A percentile compares a stretch with the other conserved stretches of the same genome.
These are phyloP conservation scores for Agrilus mali DNA, from an alignment of 2,888 invertebrate species.

Conservation along the genomic window DNA sequence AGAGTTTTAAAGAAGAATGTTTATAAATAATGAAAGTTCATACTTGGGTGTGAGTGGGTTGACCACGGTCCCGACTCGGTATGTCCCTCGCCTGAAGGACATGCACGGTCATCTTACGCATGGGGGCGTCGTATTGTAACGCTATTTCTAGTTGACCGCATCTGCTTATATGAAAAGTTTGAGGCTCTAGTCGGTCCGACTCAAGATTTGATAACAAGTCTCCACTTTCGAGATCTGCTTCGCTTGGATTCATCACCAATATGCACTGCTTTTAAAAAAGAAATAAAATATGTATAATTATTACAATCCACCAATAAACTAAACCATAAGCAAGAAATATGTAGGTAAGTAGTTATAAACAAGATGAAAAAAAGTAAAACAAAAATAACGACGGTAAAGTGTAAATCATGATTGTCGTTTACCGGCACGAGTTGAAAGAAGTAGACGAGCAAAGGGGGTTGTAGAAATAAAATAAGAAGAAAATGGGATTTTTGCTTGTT, in stretches of 20 bases:
- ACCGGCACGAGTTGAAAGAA: no score
- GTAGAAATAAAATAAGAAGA: no score
- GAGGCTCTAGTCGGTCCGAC: conserved; percentile 22
- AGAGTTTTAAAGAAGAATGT: not conserved
- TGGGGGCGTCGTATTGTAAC: conserved; percentile 78
- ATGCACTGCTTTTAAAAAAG: conserved; percentile 32
- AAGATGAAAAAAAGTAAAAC: no score
- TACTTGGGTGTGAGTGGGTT: conserved; percentile 58
- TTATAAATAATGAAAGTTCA: conserved; percentile 1
- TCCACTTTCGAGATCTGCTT: conserved; percentile 20
- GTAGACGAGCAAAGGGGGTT: no score
- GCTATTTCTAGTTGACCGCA: conserved; percentile 80
- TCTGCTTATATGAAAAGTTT: conserved; percentile 39
- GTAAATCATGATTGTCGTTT: no score
- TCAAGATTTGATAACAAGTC: conserved; percentile 26
- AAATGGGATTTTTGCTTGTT: no score
- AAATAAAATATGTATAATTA: not conserved
- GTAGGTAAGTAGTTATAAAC: no score
- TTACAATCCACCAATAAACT: not conserved
- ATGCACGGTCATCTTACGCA: conserved; percentile 85
- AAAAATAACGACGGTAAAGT: no score
- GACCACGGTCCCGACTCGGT: conserved; percentile 54
- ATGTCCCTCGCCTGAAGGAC: conserved; percentile 78
- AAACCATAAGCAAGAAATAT: no score
- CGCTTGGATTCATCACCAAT: conserved; percentile 34